Evolutionary conservation across 2,888 invertebrate species (phyloP), one percentile per base, ranked within the genome.

Genomic region (Amblyjoppa proteus): DNA sequence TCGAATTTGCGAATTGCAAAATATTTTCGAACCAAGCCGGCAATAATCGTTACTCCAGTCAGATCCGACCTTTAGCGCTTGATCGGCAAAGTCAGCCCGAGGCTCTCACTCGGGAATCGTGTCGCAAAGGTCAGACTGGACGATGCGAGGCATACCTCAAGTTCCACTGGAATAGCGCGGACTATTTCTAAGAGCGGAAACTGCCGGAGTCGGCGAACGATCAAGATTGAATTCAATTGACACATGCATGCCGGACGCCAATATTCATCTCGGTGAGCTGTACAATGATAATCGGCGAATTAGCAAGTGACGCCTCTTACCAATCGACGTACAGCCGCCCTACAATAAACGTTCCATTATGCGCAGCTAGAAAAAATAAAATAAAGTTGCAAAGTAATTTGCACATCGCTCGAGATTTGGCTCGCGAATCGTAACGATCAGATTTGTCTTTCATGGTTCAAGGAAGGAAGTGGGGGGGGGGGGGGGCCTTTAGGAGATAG

Each of bases 191-290:
- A 76, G 71, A 76, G 66, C 51, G 53, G 77, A 80, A 73, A 68
- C 51, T 69, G 73, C 13, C 73, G 49, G 34, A 69, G 69, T 70
- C 53, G 45, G 34, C 41, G 61, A 61, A 41, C 61, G 64, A 84
- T 64, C 69, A 81, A 45, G 64, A 84, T 81, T 84, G 77, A 74
- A 69, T 81, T 74, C 73, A 81, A 81, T 81, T 69, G 74, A 74
- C 81, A 53, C 31, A 25, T 73, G 49, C 71, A 41, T 31, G 51
- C 61, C 49, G 70, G 49, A 68, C 38, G 73, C 66, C 76, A n/a
- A 68, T 70, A 75, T 73, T 20, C 56, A 51, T 75, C 64, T 49
- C 28, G 13, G 25, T 64, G 45, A 79, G 20, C 41, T 58, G 45
- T 28, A 61, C 74, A 49, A 66, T 70, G 69, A 64, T 61, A 45